Conservation (phyloP, 2,888 invertebrate species). For the Agrotis exclamationis region DNA sequence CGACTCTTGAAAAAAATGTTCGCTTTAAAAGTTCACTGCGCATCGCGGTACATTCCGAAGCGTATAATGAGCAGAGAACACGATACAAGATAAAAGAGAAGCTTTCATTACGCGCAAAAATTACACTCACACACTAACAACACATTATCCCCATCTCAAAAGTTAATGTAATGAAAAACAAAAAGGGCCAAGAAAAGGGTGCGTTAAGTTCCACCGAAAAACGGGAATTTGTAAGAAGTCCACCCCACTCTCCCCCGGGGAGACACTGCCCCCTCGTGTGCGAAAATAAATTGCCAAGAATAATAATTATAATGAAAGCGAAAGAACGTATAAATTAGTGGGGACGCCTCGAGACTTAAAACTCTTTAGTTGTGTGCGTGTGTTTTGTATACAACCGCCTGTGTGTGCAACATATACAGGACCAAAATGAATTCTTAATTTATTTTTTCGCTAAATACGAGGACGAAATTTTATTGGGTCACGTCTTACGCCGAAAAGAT, state of each 20-base stretch:
- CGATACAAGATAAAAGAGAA: slow-evolving; percentile 64
- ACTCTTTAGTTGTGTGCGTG: slow-evolving; percentile 74
- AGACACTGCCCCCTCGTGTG: slow-evolving; percentile 89
- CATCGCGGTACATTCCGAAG: not conserved
- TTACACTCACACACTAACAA: slow-evolving; percentile 85
- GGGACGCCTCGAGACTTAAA: slow-evolving; percentile 88
- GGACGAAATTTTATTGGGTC: slow-evolving; percentile 59
- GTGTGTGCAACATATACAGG: slow-evolving; percentile 62
- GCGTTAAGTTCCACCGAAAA: slow-evolving; percentile 91
- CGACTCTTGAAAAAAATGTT: slow-evolving; percentile 18
- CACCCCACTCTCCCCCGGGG: slow-evolving; percentile 77
- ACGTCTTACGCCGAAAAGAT: slow-evolving; percentile 53
- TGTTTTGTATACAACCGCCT: slow-evolving; percentile 66
- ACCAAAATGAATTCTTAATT: slow-evolving; percentile 65
- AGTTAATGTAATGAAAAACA: slow-evolving; percentile 92
- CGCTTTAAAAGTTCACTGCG: slow-evolving; percentile 4
- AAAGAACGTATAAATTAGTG: slow-evolving; percentile 92
- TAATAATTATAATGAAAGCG: slow-evolving; percentile 92
- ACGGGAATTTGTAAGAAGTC: slow-evolving; percentile 91
- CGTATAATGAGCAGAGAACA: slow-evolving; percentile 23
- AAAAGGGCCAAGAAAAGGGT: slow-evolving; percentile 91
- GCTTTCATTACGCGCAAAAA: slow-evolving; percentile 80
- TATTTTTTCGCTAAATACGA: slow-evolving; percentile 57
- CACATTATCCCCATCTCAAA: slow-evolving; percentile 89
- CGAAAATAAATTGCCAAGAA: slow-evolving; percentile 92